These are phyloP conservation scores for Bombus turneri DNA, from an alignment of 1,140 invertebrate species.

Conservation along the genomic window DNA sequence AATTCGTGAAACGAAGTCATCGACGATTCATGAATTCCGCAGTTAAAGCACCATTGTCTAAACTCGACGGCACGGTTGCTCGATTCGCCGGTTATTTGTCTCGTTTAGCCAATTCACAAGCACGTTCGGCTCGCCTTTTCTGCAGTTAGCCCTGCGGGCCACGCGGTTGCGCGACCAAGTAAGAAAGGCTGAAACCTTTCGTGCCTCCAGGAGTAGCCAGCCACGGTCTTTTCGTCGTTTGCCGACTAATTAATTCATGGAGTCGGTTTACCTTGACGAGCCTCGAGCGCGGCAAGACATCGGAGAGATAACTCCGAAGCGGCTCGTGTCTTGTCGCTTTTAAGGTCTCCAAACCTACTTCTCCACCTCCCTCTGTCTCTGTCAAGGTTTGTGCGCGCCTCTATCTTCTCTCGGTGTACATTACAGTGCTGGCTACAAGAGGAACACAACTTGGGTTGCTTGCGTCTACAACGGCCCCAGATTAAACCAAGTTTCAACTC, in stretches of 20 bases:
- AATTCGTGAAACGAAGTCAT: constrained; percentile 3
- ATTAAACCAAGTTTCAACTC: constrained; percentile 69
- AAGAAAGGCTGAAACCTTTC: constrained; percentile 44
- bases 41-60: constrained; percentile 4
- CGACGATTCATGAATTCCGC: constrained; percentile 29
- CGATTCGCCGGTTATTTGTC: constrained; percentile 6
- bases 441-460: constrained; percentile 30
- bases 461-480: constrained; percentile 60
- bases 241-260: constrained; percentile 72
- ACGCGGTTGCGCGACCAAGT: background rate
- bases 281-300: constrained; percentile 55
- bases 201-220: constrained; percentile 44
- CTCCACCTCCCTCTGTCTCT: background rate
- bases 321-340: constrained; percentile 59
- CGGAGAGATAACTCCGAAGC: constrained; percentile 51
- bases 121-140: background rate
- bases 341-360: constrained; percentile 49
- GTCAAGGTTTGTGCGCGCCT: background rate
- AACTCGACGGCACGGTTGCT: background rate
- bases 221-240: constrained; percentile 54
- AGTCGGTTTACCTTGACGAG: constrained; percentile 64
- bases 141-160: no score
- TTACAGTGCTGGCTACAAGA: constrained; percentile 51
- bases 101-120: constrained; percentile 20
- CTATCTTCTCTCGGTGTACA: constrained; percentile 43